These are phyloP conservation scores for Pipistrellus nathusii DNA, from an alignment of 2,797 vertebrate genomes.

Conservation along the genomic window DNA sequence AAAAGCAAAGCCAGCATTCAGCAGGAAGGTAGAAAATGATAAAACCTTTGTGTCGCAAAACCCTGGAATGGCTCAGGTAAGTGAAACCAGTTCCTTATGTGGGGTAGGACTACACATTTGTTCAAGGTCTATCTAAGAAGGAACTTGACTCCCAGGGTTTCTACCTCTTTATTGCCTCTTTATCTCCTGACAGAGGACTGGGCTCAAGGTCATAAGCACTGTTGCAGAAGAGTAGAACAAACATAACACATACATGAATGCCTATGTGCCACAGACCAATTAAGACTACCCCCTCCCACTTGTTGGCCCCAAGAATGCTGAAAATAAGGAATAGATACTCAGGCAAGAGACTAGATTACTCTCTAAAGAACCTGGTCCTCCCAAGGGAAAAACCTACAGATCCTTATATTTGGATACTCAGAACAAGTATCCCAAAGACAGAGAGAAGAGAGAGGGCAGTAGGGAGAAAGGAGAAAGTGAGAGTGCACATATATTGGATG, in stretches of 20 bases:
- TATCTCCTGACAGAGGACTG: background rate
- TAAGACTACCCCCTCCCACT: fast-evolving
- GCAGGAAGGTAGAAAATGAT: fast-evolving
- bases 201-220: background rate
- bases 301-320: background rate
- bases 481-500: background rate
- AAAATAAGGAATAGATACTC: background rate
- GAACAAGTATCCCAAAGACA: background rate
- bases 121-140: background rate
- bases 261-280: background rate
- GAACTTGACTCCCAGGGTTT: background rate
- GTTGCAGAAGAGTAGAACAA: background rate
- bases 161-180: background rate
- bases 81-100: background rate
- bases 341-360: background rate
- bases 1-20: background rate
- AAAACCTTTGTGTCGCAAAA: background rate
- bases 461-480: background rate
- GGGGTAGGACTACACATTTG: background rate
- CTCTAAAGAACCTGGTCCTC: background rate
- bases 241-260: background rate
- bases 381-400: background rate
- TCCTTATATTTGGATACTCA: background rate
- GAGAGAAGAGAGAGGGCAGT: background rate
- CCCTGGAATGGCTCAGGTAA: fast-evolving